phyloP scores from a whole-genome alignment of 64 coral and sea anemone genomes.

The Astreopora myriophthalma region DNA sequence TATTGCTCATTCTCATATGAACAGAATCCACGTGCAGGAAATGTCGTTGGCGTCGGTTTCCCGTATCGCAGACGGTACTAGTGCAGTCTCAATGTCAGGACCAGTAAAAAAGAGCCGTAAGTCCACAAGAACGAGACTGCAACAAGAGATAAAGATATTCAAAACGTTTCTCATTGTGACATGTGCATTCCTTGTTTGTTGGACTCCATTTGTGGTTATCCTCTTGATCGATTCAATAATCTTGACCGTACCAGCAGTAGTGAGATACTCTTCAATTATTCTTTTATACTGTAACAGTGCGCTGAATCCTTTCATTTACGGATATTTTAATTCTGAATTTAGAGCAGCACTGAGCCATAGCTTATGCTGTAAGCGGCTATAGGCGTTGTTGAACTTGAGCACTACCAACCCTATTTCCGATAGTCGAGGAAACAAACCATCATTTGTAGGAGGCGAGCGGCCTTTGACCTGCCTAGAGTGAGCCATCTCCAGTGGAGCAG shows the following conservation, averaged over 20 bases:
- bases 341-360: slow-evolving; percentile 19
- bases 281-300: slow-evolving; percentile 77
- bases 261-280: slow-evolving; percentile 46
- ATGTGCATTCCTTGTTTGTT: slow-evolving; percentile 53
- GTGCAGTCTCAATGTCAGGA: neutral
- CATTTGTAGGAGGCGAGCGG: too few species aligned
- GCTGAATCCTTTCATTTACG: slow-evolving; percentile 75
- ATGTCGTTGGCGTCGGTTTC: neutral
- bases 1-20: slow-evolving; percentile 29
- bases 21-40: slow-evolving; percentile 38
- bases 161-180: slow-evolving; percentile 73
- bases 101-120: neutral
- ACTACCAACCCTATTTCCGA: neutral
- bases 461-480: too few species aligned
- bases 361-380: neutral
- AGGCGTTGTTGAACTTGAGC: neutral
- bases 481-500: too few species aligned
- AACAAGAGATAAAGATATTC: slow-evolving; percentile 79
- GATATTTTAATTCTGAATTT: slow-evolving; percentile 58
- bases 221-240: slow-evolving; percentile 47
- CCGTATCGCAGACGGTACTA: neutral
- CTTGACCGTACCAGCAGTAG: neutral
- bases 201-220: slow-evolving; percentile 54
- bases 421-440: too few species aligned
- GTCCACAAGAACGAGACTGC: slow-evolving; percentile 3